phyloP scores from a whole-genome alignment of 1,140 invertebrate species.

The Gryllus bimaculatus region DNA sequence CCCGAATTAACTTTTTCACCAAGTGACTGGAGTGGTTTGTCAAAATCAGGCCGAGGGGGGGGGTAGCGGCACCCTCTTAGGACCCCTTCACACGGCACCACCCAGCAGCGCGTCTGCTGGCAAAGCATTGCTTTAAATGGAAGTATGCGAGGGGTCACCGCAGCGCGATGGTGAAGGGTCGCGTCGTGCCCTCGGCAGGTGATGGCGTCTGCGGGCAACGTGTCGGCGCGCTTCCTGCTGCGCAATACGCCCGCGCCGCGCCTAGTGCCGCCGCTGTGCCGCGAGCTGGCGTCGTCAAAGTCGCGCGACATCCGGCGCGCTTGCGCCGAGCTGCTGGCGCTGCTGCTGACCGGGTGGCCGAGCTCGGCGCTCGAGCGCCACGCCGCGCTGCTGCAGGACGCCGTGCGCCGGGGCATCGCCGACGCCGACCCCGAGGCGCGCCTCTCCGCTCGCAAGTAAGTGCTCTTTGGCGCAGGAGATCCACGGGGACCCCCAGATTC shows the following conservation, averaged over 20 bases:
- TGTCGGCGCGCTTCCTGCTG: conserved; percentile 83
- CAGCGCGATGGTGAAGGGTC: no score
- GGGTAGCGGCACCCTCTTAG: no score
- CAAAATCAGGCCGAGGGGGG: no score
- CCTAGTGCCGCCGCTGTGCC: conserved; percentile 77
- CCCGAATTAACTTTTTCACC: no score
- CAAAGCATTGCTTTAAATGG: no score
- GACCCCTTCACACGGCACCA: no score
- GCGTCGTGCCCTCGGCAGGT: conserved; percentile 42
- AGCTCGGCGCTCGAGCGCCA: conserved; percentile 74
- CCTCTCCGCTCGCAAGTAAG: conserved; percentile 58
- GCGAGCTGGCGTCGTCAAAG: conserved; percentile 72
- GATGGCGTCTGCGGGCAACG: conserved; percentile 80
- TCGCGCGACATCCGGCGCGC: conserved; percentile 82
- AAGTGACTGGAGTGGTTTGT: no score
- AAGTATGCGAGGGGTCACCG: no score
- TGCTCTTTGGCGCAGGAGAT: conserved; percentile 3
- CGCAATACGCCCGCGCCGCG: conserved; percentile 74
- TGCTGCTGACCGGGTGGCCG: conserved; percentile 78
- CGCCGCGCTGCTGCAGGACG: conserved; percentile 63
- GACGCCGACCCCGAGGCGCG: conserved; percentile 89
- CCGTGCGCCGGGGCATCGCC: conserved; percentile 77
- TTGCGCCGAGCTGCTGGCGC: conserved; percentile 74
- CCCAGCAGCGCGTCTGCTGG: no score
- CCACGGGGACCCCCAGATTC: no score